Evolutionary conservation across 2,888 invertebrate species (phyloP), one percentile per base, ranked within the genome.

Genomic region (Drosophila crucigera): DNA sequence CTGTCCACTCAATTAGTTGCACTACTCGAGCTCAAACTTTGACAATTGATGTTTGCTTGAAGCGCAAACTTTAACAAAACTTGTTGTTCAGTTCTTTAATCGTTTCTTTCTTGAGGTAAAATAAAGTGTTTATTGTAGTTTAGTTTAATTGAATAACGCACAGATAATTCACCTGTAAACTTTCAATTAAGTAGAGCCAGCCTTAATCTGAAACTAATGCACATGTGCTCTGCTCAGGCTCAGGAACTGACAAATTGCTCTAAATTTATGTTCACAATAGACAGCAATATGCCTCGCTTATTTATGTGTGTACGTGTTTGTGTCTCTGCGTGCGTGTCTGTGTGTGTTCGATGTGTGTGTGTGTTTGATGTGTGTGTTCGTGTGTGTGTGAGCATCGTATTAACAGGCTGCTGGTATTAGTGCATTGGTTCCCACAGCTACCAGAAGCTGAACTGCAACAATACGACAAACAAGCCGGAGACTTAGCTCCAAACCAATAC

Each of bases 381-480:
- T 50, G 22, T 47, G 49, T 61, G 49, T n/a, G 6, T 14, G 54
- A 30, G n/a, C 22, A 37, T n/a, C 22, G n/a, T 55, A 39, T 52
- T 16, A 58, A 60, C 28, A 35, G 33, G 16, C 49, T 31, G 39
- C 30, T 68, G 49, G 62, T 67, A 83, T 83, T 75, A 75, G 64
- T 83, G 78, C 70, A 89, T 60, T 56, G 56, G 53, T 78, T 78
- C 76, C 59, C 82, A 60, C 83, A 75, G 71, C 63, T 75, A 56
- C 52, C 65, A 30, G 41, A 49, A 55, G 33, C 49, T 55, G 25
- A 30, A 62, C 58, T 86, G 82, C 86, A 89, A 69, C 73, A 68
- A 64, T 60, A 68, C 68, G 43, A 73, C 62, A 71, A 72, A 60
- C 77, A 55, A 59, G 63, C 62, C 59, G 37, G 41, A 68, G 55